Evolutionary conservation across 2,113 vertebrate genomes (phyloP).

Genomic region (Neolamprologus sp.): DNA sequence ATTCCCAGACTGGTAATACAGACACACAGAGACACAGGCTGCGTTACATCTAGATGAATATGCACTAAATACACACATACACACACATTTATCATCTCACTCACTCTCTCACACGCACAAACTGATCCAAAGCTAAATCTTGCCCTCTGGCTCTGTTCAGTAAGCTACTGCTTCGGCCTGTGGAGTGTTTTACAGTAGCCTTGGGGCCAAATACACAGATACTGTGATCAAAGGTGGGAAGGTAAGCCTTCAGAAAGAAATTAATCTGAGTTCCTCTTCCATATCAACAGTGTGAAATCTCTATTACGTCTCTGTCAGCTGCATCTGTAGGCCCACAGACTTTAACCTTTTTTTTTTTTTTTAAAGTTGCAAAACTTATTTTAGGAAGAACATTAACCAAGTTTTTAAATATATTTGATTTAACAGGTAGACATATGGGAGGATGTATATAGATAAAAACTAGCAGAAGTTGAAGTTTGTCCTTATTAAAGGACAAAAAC

Average conservation of each 20-base stretch:
- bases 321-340: background rate
- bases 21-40: background rate
- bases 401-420: background rate
- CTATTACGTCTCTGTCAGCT: background rate
- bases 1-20: background rate
- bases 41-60: background rate
- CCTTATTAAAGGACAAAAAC: background rate
- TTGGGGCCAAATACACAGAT: conserved; percentile 43
- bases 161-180: conserved; percentile 6
- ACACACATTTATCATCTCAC: background rate
- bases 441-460: background rate
- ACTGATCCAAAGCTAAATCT: conserved; percentile 23
- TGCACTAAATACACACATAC: background rate
- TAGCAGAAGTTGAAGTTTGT: background rate
- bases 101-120: background rate
- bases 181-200: conserved; percentile 53
- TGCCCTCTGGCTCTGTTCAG: conserved; percentile 44
- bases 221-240: conserved; percentile 39
- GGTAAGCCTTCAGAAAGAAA: conserved; percentile 19
- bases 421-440: background rate
- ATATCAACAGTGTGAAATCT: background rate
- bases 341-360: background rate
- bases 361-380: background rate
- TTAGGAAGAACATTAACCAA: background rate
- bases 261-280: background rate